phyloP scores from a whole-genome alignment of 2,113 vertebrate species.

The Oreochromis niloticus region DNA sequence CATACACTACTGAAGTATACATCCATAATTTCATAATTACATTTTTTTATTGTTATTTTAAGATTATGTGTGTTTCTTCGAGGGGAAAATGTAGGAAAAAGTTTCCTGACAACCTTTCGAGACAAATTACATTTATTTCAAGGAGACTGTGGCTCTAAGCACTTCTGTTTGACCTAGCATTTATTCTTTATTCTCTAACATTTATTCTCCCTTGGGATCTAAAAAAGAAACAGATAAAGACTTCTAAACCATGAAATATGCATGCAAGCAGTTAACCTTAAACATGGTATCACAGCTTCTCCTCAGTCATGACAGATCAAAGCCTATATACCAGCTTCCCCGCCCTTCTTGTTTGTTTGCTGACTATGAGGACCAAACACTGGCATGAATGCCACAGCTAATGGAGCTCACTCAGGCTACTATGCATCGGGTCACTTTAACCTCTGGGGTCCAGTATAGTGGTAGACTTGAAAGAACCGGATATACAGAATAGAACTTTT shows the following conservation, averaged over 20 bases:
- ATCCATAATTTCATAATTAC: background rate
- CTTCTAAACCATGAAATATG: constrained; percentile 49
- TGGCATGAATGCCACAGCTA: background rate
- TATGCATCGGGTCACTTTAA: background rate
- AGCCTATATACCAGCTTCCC: constrained; percentile 5
- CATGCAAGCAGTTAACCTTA: constrained; percentile 49
- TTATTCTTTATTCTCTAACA: background rate
- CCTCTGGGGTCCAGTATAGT: background rate
- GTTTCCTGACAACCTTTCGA: background rate
- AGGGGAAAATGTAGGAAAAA: background rate
- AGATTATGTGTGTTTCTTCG: background rate
- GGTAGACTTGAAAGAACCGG: background rate
- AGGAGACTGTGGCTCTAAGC: background rate
- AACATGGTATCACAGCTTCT: constrained; percentile 6
- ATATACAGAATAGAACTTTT: background rate
- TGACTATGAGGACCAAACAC: background rate
- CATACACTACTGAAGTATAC: background rate
- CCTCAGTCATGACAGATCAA: constrained; percentile 22
- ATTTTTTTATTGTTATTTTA: background rate
- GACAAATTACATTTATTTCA: background rate
- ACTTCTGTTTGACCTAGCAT: background rate
- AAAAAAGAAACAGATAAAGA: constrained; percentile 33
- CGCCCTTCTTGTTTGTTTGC: constrained; percentile 23
- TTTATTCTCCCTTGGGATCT: background rate
- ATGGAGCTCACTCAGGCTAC: background rate